Conservation (phyloP, 2,888 invertebrate genomes). For the Alcis repandata region DNA sequence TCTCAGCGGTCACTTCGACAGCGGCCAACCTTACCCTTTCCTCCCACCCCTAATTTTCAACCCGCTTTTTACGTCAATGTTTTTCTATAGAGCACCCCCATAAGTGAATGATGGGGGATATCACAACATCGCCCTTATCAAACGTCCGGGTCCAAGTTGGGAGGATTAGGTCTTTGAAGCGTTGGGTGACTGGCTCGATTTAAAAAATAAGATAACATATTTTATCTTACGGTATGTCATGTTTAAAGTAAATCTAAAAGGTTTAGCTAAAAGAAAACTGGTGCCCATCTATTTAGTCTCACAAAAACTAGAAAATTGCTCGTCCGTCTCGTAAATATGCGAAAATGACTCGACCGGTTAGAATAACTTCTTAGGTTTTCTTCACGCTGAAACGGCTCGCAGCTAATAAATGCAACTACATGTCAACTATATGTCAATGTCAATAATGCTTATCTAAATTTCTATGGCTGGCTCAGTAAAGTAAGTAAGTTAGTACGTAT, state of each 20-base stretch:
- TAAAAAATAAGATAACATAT: neutral
- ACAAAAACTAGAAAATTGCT: too few relatives aligned
- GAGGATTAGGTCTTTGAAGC: conserved; percentile 77
- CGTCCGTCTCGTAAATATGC: too few relatives aligned
- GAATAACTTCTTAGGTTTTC: too few relatives aligned
- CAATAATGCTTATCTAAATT: too few relatives aligned
- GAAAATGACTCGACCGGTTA: too few relatives aligned
- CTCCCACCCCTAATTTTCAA: conserved; percentile 72
- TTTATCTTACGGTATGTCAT: neutral
- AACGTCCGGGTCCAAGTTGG: conserved; percentile 73
- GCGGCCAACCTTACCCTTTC: conserved; percentile 78
- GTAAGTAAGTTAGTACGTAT: too few relatives aligned
- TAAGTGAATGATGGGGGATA: conserved; percentile 83
- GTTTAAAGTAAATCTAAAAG: neutral
- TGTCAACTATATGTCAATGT: too few relatives aligned
- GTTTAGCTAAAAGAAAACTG: too few relatives aligned
- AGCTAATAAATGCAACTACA: too few relatives aligned
- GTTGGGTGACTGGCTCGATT: conserved; percentile 52
- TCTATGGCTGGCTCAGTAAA: too few relatives aligned
- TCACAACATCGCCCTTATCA: conserved; percentile 85
- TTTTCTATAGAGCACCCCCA: conserved; percentile 82
- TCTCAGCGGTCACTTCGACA: conserved; percentile 86
- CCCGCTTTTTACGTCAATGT: conserved; percentile 86
- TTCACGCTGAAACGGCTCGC: too few relatives aligned
- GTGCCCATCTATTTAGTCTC: too few relatives aligned